Evolutionary conservation across 2,888 invertebrate genomes (phyloP), one percentile per base, ranked within the genome.

Genomic region (Luperina nickerlii): DNA sequence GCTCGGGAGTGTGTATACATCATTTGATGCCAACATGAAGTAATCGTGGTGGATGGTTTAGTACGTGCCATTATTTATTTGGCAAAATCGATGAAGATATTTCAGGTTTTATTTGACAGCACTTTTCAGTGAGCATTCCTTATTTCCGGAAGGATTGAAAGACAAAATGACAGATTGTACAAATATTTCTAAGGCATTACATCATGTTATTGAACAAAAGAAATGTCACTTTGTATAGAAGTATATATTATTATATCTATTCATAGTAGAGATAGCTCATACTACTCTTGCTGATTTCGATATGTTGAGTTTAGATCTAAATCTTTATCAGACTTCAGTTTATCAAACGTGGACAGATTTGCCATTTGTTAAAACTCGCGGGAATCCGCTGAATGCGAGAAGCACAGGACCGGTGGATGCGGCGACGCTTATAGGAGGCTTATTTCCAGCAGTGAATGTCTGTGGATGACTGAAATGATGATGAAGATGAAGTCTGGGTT

Each of bases 21-120:
- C n/a, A n/a, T n/a, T 81, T 66, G 66, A 70, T 51, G 65, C 9
- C 45, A 81, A 81, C 82, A 84, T 67, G 82, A 81, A 63, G 70
- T 32, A 70, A 32, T 70, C 24, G 15, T 32, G 13, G 48, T 18
- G 2, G 71, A 68, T 48, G 54, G 8, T 51, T 62, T 62, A 38
- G 27, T 42, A 5, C 15, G 24, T 38, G 11, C 48, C 42, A 69
- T 81, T 65, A 69, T 57, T 76, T 82, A 60, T 82, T 15, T 60
- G 57, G 48, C 42, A 74, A 73, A 81, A 18, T 66, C 18, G 65
- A 66, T 81, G 42, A 48, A 32, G 66, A 79, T 74, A 66, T 74
- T 51, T 60, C 8, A 5, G 18, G 27, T 20, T 74, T 57, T 66
- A 60, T 79, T 79, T 57, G 51, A 48, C 45, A 51, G 62, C 27